Percentiles rank a stretch among this genome's conserved stretches.
Evolutionary conservation across 2,888 invertebrate species (phyloP).

Genomic region (Branchellion lobata): DNA sequence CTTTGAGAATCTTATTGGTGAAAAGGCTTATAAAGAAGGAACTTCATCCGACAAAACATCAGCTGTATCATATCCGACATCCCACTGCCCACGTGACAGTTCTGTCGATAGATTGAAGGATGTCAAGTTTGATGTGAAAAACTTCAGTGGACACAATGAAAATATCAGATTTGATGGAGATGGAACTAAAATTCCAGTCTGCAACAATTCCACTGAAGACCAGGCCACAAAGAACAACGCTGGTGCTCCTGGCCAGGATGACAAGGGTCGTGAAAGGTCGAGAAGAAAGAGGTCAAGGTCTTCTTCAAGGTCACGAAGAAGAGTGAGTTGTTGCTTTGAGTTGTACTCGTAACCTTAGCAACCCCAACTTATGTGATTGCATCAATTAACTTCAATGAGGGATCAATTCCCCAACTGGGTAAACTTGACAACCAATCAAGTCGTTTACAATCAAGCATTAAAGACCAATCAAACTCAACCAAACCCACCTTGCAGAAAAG

Average conservation of each 20-base stretch:
- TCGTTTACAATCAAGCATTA: too few relatives aligned
- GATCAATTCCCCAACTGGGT: too few relatives aligned
- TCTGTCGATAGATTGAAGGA: neutral
- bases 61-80: neutral
- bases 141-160: neutral
- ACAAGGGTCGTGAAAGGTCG: neutral
- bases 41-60: neutral
- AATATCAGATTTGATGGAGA: neutral
- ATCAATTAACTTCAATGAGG: too few relatives aligned
- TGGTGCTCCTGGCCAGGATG: too few relatives aligned
- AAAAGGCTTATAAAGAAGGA: slow-evolving; percentile 4
- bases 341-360: too few relatives aligned
- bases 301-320: neutral
- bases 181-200: slow-evolving; percentile 14
- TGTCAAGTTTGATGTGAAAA: neutral
- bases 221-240: too few relatives aligned
- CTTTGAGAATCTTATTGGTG: slow-evolving; percentile 28
- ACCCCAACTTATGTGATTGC: too few relatives aligned
- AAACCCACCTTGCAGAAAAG: too few relatives aligned
- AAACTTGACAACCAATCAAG: too few relatives aligned
- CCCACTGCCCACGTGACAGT: too few relatives aligned
- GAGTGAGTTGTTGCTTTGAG: neutral
- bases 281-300: slow-evolving; percentile 2
- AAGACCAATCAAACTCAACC: neutral
- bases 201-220: neutral